phyloP scores from a whole-genome alignment of 2,888 invertebrate genomes.

The Sarcophaga variegata region DNA sequence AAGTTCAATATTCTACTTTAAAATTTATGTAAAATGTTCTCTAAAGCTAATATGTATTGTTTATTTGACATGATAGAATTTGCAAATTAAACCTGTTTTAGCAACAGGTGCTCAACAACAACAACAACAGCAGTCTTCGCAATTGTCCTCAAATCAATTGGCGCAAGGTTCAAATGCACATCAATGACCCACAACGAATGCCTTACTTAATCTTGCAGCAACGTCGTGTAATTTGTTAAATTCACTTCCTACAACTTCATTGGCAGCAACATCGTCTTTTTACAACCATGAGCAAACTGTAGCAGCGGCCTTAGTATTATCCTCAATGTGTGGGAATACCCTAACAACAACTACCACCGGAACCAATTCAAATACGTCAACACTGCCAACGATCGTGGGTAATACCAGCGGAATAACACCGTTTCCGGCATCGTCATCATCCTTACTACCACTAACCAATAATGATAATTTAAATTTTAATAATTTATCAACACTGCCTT shows the following conservation, averaged over 20 bases:
- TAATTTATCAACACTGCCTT: conserved; percentile 70
- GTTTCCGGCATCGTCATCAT: conserved; percentile 51
- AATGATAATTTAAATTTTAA: conserved; percentile 63
- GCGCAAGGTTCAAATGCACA: conserved; percentile 61
- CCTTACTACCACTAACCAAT: conserved; percentile 42
- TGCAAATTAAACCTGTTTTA: conserved; percentile 64
- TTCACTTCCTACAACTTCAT: conserved; percentile 48
- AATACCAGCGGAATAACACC: conserved; percentile 67
- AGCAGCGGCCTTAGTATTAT: conserved; percentile 77
- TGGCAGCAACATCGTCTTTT: conserved; percentile 72
- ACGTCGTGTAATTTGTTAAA: conserved; percentile 51
- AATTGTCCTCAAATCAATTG: conserved; percentile 34
- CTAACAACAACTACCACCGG: conserved; percentile 62
- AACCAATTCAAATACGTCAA: conserved; percentile 50
- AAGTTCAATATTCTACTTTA: conserved; percentile 30
- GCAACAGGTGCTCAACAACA: conserved; percentile 61
- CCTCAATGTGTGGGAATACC: conserved; percentile 76
- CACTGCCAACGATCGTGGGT: conserved; percentile 60
- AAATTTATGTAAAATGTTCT: neutral
- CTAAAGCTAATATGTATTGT: neutral
- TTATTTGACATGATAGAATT: conserved; percentile 62
- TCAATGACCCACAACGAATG: conserved; percentile 76
- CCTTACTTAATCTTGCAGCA: conserved; percentile 50
- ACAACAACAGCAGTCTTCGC: conserved; percentile 21
- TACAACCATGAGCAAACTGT: conserved; percentile 79